Evolutionary conservation across 2,888 invertebrate species (phyloP).

Genomic region (Orchesella flavescens): DNA sequence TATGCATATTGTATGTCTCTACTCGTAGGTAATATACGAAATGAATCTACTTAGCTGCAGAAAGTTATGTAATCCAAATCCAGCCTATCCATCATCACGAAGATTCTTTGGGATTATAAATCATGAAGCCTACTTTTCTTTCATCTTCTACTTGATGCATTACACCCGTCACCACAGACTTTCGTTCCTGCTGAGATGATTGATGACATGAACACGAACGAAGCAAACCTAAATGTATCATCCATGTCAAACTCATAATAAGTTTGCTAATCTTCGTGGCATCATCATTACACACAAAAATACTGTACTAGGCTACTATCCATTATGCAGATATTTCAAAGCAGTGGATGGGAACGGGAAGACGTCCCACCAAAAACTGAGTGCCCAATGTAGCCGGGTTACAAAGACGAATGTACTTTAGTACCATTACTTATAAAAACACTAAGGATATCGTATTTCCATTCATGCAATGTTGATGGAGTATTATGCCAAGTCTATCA

Average conservation of each 20-base stretch:
- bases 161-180: constrained; percentile 54
- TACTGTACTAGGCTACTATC: background rate
- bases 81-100: constrained; percentile 52
- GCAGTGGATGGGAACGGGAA: no score
- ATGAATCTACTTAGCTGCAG: background rate
- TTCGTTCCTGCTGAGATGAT: constrained; percentile 59
- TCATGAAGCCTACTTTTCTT: constrained; percentile 30
- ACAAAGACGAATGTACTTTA: no score
- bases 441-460: no score
- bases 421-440: no score
- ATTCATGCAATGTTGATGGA: no score
- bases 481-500: no score
- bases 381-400: no score
- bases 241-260: constrained; percentile 56
- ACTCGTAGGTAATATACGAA: background rate
- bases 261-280: constrained; percentile 45
- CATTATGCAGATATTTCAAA: background rate
- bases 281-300: constrained; percentile 5
- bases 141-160: constrained; percentile 46
- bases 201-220: constrained; percentile 47
- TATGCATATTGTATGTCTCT: background rate
- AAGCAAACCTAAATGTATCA: constrained; percentile 58
- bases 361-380: no score
- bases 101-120: constrained; percentile 6
- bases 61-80: constrained; percentile 3